A percentile compares a stretch with the other conserved stretches of the same genome.
Conservation (phyloP, 2,888 invertebrate genomes). For the Epiblema foenella region DNA sequence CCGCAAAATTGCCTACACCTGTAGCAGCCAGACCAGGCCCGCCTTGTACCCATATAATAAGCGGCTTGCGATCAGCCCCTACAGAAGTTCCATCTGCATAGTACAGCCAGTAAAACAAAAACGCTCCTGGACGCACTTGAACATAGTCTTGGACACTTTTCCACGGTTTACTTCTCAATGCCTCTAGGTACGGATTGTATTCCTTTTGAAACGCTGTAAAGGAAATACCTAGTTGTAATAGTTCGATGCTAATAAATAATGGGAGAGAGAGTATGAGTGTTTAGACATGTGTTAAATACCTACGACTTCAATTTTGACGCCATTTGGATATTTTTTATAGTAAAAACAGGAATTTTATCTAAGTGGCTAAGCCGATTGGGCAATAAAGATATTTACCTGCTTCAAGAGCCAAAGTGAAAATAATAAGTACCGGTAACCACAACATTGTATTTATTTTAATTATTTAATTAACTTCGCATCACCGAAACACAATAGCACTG, state of each 20-base stretch:
- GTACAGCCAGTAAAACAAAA: conserved; percentile 96
- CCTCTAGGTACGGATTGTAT: conserved; percentile 65
- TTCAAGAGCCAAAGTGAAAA: conserved; percentile 34
- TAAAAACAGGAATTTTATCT: neutral
- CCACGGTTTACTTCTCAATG: conserved; percentile 57
- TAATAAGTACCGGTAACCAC: conserved; percentile 49
- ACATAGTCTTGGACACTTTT: conserved; percentile 88
- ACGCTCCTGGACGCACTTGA: conserved; percentile 89
- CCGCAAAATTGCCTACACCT: conserved; percentile 94
- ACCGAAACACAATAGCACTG: conserved; percentile 46
- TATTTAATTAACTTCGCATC: conserved; percentile 20
- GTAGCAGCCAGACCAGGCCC: conserved; percentile 94
- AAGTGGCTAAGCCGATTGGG: neutral
- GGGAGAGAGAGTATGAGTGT: neutral
- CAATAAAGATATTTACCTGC: conserved; percentile 35
- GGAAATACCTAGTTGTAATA: neutral
- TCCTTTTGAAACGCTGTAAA: conserved; percentile 48
- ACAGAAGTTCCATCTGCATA: conserved; percentile 87
- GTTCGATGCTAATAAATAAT: neutral
- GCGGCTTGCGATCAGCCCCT: conserved; percentile 85
- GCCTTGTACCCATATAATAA: conserved; percentile 95
- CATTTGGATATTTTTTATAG: neutral
- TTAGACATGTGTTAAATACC: neutral
- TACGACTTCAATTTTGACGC: neutral
- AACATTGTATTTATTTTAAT: conserved; percentile 50